These are phyloP conservation scores for Emydoidea blandingii DNA, from an alignment of 2,797 vertebrate species.

Conservation along the genomic window DNA sequence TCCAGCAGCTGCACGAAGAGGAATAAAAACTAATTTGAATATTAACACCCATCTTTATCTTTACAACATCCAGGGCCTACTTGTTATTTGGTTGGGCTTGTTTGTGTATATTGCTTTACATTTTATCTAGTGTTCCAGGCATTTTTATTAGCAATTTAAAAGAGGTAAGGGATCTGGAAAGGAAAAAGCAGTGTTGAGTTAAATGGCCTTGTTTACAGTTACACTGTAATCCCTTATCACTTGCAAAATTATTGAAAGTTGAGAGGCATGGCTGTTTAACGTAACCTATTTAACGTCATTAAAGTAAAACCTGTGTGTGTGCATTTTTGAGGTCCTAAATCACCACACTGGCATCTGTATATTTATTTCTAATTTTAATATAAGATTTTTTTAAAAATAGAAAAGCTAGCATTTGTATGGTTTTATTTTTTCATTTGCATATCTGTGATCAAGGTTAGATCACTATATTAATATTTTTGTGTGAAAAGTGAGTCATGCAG, in stretches of 20 bases:
- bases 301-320: not conserved
- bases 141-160: not conserved
- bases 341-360: not conserved
- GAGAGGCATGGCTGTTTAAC: not conserved
- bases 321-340: not conserved
- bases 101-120: not conserved
- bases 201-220: slow-evolving; percentile 16
- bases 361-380: not conserved
- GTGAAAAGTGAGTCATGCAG: not conserved
- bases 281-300: not conserved
- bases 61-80: slow-evolving; percentile 45
- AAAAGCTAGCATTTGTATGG: not conserved
- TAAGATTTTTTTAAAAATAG: not conserved
- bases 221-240: not conserved
- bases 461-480: not conserved
- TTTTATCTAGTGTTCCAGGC: slow-evolving; percentile 17
- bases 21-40: slow-evolving; percentile 60
- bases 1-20: slow-evolving; percentile 65
- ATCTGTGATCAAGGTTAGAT: not conserved
- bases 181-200: not conserved
- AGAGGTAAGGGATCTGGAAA: not conserved
- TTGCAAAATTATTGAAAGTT: slow-evolving; percentile 24
- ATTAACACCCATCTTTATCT: slow-evolving; percentile 58
- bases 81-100: slow-evolving; percentile 26
- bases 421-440: not conserved